phyloP scores from a whole-genome alignment of 2,113 vertebrate genomes.

The Poeciliopsis occidentalis region DNA sequence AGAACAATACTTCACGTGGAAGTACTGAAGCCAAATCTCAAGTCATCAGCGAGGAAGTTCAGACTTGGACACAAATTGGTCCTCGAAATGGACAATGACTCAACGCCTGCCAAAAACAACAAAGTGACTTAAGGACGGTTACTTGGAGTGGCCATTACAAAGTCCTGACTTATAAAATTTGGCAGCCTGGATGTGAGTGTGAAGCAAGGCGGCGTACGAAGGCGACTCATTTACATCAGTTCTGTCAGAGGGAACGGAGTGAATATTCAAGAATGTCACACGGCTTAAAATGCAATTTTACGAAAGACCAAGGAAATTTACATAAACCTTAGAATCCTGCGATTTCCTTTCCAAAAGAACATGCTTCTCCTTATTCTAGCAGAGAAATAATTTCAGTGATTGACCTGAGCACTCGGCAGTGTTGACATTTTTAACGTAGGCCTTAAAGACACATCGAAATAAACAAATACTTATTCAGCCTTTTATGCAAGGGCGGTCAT shows the following conservation, averaged over 20 bases:
- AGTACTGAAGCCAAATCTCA: no score
- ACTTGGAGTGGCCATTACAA: neutral
- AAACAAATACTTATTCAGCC: no score
- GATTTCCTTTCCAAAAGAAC: neutral
- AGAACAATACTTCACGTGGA: no score
- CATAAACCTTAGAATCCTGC: neutral
- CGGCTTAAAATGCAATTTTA: neutral
- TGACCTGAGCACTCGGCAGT: no score
- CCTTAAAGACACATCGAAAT: no score
- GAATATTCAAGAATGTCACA: no score
- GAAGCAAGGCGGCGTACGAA: no score
- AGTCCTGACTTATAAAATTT: neutral
- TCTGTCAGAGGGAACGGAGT: neutral
- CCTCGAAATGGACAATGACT: neutral
- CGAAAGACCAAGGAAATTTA: neutral
- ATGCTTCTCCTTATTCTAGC: no score
- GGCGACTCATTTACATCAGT: neutral
- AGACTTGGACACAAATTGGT: neutral
- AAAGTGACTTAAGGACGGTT: neutral
- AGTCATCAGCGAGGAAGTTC: neutral
- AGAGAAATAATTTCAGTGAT: no score
- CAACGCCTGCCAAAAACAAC: neutral
- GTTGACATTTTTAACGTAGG: no score
- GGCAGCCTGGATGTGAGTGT: no score
- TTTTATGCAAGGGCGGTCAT: no score